Evolutionary conservation across 2,113 vertebrate genomes (phyloP).

Genomic region (Sander lucioperca): DNA sequence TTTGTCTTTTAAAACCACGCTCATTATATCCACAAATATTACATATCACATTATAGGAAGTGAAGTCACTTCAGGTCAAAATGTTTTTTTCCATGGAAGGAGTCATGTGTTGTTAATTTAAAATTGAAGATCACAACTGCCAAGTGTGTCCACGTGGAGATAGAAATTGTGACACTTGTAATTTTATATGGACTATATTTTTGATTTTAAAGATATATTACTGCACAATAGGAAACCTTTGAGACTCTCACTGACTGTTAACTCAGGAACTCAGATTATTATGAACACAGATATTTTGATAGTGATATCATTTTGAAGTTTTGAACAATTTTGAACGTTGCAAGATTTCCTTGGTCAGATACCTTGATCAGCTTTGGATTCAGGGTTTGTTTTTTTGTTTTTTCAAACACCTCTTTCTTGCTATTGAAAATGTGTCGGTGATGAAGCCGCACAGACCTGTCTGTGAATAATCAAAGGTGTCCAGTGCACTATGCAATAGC

Average conservation of each 20-base stretch:
- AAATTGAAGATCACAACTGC: not conserved
- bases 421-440: constrained; percentile 8
- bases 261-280: not conserved
- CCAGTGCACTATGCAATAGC: constrained; percentile 23
- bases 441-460: constrained; percentile 3
- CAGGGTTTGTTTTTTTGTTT: not conserved
- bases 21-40: not conserved
- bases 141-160: not conserved
- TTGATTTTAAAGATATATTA: not conserved
- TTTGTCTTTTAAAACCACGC: not conserved
- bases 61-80: constrained; percentile 14
- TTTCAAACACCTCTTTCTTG: not conserved
- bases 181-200: not conserved
- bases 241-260: not conserved
- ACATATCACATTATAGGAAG: not conserved
- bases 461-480: constrained; percentile 60
- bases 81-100: constrained; percentile 1
- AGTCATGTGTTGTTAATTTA: not conserved
- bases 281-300: not conserved
- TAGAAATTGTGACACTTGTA: not conserved
- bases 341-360: not conserved
- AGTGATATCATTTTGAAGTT: not conserved
- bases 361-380: constrained; percentile 11
- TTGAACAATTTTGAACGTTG: not conserved
- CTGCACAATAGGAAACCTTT: not conserved